phyloP scores from a whole-genome alignment of 2,797 vertebrate genomes.

The Propithecus perrieri region DNA sequence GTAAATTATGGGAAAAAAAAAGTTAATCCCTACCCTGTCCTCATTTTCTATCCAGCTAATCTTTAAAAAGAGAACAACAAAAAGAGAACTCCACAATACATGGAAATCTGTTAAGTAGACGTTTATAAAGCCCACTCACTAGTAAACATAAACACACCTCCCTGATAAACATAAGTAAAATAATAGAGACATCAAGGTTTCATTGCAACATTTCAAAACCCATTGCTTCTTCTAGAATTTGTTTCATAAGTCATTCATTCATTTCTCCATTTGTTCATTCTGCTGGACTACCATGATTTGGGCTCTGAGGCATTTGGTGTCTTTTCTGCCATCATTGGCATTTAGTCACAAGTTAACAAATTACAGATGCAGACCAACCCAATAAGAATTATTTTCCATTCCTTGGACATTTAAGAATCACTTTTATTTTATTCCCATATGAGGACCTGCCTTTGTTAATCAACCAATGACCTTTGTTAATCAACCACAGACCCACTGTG shows the following conservation, averaged over 20 bases:
- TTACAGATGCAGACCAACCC: not conserved
- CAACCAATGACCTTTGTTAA: not conserved
- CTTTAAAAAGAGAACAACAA: not conserved
- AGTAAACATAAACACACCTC: not conserved
- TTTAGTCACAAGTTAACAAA: not conserved
- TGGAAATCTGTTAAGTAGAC: not conserved
- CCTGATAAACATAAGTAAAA: not conserved
- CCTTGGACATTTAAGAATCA: not conserved
- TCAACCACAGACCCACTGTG: accelerated
- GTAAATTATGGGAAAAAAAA: not conserved
- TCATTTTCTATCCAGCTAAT: not conserved
- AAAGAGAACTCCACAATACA: not conserved
- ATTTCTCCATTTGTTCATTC: not conserved
- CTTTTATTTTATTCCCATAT: not conserved
- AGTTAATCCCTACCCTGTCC: not conserved
- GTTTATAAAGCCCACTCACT: not conserved
- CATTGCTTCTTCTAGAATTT: not conserved
- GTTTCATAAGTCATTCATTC: not conserved
- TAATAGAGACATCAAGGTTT: not conserved
- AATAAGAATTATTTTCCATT: not conserved
- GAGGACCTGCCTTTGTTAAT: not conserved
- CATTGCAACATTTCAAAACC: not conserved
- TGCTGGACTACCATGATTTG: not conserved
- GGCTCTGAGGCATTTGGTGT: not conserved
- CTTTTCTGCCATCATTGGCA: not conserved